Conservation (phyloP, 2,797 vertebrate genomes). For the Hydrolagus colliei region DNA sequence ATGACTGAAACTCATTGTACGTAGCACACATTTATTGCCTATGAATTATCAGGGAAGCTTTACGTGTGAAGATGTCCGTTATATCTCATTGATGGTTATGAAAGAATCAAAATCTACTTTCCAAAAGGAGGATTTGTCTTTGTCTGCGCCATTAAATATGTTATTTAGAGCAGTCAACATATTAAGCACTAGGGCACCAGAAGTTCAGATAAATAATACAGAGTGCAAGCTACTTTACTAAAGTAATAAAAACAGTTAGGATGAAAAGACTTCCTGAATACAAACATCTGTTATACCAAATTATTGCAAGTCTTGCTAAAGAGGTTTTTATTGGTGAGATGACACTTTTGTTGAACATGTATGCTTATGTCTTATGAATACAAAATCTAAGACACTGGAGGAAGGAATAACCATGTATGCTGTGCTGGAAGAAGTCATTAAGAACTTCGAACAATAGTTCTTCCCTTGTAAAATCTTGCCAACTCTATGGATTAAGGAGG, state of each 20-base stretch:
- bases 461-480: background rate
- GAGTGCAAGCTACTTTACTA: background rate
- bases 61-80: background rate
- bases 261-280: background rate
- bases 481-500: background rate
- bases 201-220: background rate
- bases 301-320: background rate
- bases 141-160: no score
- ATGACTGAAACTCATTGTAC: background rate
- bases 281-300: background rate
- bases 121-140: background rate
- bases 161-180: no score
- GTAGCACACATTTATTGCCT: background rate
- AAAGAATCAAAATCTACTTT: background rate
- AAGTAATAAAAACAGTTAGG: background rate
- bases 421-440: conserved; percentile 1
- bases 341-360: conserved; percentile 2
- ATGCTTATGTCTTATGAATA: background rate
- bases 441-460: background rate
- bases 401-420: background rate
- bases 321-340: background rate
- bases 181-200: background rate
- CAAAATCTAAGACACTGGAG: background rate
- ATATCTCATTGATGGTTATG: background rate
- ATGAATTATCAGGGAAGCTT: background rate